These are phyloP conservation scores for Petrosia ficiformis DNA, from an alignment of 37 sponge, comb jelly and placozoan genomes.

Conservation along the genomic window DNA sequence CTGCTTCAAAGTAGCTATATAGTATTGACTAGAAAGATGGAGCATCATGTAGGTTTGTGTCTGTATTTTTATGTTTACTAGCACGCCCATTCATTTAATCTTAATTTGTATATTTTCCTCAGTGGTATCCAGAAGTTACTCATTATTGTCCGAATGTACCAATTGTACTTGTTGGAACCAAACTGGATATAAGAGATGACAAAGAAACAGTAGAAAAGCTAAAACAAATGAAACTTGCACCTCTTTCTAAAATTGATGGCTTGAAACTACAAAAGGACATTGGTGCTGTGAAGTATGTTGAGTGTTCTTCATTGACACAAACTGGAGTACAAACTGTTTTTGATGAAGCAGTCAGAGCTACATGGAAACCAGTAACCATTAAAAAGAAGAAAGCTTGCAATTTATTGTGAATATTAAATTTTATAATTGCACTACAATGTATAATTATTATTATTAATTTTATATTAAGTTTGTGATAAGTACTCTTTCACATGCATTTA, in stretches of 20 bases:
- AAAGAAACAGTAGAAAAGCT: conserved; percentile 58
- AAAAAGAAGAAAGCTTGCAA: conserved; percentile 78
- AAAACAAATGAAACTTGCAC: conserved; percentile 48
- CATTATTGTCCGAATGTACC: conserved; percentile 78
- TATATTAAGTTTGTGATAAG: too few species aligned
- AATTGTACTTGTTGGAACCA: conserved; percentile 75
- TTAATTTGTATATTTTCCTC: too few species aligned
- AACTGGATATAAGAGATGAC: conserved; percentile 73
- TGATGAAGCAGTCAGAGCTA: conserved; percentile 76
- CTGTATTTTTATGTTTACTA: too few species aligned
- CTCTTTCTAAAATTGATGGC: conserved; percentile 54
- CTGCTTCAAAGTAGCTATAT: too few species aligned
- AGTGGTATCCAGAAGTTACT: conserved; percentile 74
- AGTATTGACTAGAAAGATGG: too few species aligned
- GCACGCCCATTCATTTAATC: too few species aligned
- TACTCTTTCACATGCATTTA: too few species aligned
- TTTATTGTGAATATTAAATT: not conserved
- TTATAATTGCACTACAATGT: too few species aligned
- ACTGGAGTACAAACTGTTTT: conserved; percentile 72
- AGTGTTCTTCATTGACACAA: conserved; percentile 80
- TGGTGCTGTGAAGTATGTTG: conserved; percentile 63
- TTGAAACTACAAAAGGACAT: conserved; percentile 67
- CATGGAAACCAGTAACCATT: conserved; percentile 30
- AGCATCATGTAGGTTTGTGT: too few species aligned
- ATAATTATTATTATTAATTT: too few species aligned